Base-by-base conservation (phyloP, 1,140 invertebrate genomes). In the Ectropis grisescens region DNA sequence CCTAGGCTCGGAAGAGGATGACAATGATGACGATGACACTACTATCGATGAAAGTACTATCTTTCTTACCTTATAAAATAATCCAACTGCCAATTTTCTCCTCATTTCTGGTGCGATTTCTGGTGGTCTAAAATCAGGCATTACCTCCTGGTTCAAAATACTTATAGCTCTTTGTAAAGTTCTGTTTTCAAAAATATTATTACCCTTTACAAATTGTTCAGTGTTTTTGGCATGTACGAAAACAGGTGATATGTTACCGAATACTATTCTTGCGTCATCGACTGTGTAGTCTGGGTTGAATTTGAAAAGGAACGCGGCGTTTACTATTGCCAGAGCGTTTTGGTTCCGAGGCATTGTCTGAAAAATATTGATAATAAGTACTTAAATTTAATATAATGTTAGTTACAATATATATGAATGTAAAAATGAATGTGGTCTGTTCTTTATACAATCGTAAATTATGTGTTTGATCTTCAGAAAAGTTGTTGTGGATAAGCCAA, bases 41-140 rank as follows among this genome's bases (percentile, higher is more conserved):
- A n/a, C n/a, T n/a, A n/a, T n/a, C n/a, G n/a, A n/a, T n/a, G n/a
- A n/a, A n/a, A n/a, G n/a, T n/a, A n/a, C n/a, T n/a, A n/a, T n/a
- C n/a, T n/a, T n/a, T n/a, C n/a, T n/a, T 69, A 90, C 89, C 83
- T 93, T 94, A 56, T 93, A 95, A 44, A 94, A 88, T 12, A 94
- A 59, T 33, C 85, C 84, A 27, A 87, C 82, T 1, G 90, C 87
- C 13, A 94, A 61, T 33, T 84, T 83, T 46, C 86, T 88, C 11
- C 92, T 82, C 40, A 88, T 92, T 19, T 85, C 76, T 0, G 89
- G 85, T 1, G 85, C 85, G 9, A 87, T 84, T 58, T 93, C 87
- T 0, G 88, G 88, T 2, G 88, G 76, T n/a, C 84, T 61, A 14
- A 84, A 65, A 41, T 87, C 85, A 0, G 92, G 90, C 11, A 84